Percentiles rank a stretch among this genome's conserved stretches.
Evolutionary conservation across 2,113 vertebrate genomes (phyloP).

Genomic region (Asarcornis scutulata): DNA sequence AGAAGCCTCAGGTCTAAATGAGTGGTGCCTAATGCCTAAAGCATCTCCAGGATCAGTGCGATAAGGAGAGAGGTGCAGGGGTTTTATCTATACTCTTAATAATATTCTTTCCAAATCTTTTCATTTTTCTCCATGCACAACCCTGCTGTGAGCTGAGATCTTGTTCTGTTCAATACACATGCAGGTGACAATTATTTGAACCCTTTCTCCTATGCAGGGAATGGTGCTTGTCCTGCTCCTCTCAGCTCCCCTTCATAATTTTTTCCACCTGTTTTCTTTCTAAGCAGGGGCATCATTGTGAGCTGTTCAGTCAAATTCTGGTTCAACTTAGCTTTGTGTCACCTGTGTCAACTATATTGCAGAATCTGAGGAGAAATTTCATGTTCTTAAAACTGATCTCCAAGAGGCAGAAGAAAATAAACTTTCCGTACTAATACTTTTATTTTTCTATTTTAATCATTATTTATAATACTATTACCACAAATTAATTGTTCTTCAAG

Average conservation of each 20-base stretch:
- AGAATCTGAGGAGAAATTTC: not conserved
- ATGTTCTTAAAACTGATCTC: not conserved
- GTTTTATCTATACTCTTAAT: not conserved
- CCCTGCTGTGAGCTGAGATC: not conserved
- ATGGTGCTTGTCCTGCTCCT: not conserved
- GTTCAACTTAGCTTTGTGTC: not conserved
- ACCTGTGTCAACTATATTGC: not conserved
- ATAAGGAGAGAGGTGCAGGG: not conserved
- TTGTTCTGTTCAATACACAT: not conserved
- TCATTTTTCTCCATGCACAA: not conserved
- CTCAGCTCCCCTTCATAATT: not conserved
- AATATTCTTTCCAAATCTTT: not conserved
- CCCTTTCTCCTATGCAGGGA: not conserved
- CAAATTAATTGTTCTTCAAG: conserved; percentile 11
- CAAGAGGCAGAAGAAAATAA: not conserved
- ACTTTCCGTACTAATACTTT: not conserved
- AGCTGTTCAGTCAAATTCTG: not conserved
- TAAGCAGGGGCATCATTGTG: not conserved
- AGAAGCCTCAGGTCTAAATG: not conserved
- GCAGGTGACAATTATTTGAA: not conserved
- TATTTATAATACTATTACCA: not conserved
- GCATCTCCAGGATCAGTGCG: not conserved
- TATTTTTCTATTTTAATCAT: not conserved
- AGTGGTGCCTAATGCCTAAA: not conserved
- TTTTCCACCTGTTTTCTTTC: not conserved